These are phyloP conservation scores for Drosophila hydei DNA, from an alignment of 1,140 invertebrate genomes.

Conservation along the genomic window DNA sequence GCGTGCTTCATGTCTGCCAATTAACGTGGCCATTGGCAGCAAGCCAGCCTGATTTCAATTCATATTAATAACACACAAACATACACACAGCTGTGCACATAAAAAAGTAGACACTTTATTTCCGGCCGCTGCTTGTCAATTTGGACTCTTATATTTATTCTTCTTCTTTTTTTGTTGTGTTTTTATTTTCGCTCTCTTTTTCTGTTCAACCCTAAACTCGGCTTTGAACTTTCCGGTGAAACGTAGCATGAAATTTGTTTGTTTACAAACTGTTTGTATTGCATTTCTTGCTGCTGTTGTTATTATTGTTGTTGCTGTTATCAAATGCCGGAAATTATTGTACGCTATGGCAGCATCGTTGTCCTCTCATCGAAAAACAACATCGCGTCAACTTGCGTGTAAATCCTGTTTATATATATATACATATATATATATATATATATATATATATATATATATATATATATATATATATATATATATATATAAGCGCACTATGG, in stretches of 20 bases:
- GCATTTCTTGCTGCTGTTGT: constrained; percentile 18
- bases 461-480: no score
- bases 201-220: constrained; percentile 15
- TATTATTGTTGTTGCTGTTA: constrained; percentile 48
- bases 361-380: constrained; percentile 45
- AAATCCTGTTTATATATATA: constrained; percentile 75
- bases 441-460: constrained; percentile 70
- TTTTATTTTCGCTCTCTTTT: not conserved
- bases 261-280: constrained; percentile 52
- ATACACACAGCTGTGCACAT: not conserved
- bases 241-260: constrained; percentile 77
- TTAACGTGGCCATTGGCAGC: constrained; percentile 49
- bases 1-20: constrained; percentile 49
- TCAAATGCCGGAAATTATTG: constrained; percentile 80
- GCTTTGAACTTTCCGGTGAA: constrained; percentile 65
- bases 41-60: constrained; percentile 55
- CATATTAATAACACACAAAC: constrained; percentile 37
- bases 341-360: constrained; percentile 59
- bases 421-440: constrained; percentile 68
- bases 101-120: constrained; percentile 33
- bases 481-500: constrained; percentile 42
- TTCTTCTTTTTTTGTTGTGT: constrained; percentile 13
- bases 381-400: constrained; percentile 60
- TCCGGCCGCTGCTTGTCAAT: constrained; percentile 73
- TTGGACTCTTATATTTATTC: constrained; percentile 35